Evolutionary conservation across 2,888 invertebrate species (phyloP), one percentile per base, ranked within the genome.

Genomic region (Morpho deidamia): DNA sequence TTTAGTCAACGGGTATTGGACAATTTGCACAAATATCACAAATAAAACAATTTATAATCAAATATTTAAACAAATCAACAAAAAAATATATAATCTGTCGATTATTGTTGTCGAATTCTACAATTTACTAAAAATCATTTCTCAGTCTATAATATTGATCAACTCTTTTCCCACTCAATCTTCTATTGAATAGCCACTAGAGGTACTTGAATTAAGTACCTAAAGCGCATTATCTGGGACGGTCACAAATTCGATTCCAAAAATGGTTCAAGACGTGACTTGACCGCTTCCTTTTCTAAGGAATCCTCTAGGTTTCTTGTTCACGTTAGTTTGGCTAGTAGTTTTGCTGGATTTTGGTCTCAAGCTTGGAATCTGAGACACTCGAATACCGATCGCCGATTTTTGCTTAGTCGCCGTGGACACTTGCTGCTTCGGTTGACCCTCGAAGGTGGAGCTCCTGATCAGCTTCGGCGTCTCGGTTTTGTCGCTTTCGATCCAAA

Each of bases 401-500:
- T 90, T 90, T 50, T 90, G 90, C 53, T 90, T 90, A 0, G 81
- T 76, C n/a, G 85, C 75, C 5, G 82, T 67, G 0, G 82, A 70
- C 7, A 77, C 76, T 39, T 76, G 77, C 4, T 67, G 72, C 59
- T 84, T 84, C 49, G 90, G 88, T 53, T 81, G 87, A 8, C 92
- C 92, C 62, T 93, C 93, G 70, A 94, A 93, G 0, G 93, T 93
- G 5, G 92, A 93, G 63, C 93, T 93, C 38, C 93, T 78, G 23
- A 92, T 91, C 34, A 93, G 71, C 61, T 86, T 82, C 0, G 90
- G 81, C 7, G 82, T 67, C 51, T 83, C 81, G 1, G 76, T 67
- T 61, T 83, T 80, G 49, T 81, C 75, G 55, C 81, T 70, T 53
- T 91, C 89, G 39, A 93, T 91, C 92, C 92, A 93, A 8, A 92